Evolutionary conservation across 2,113 vertebrate species (phyloP), one percentile per base, ranked within the genome.

Genomic region (Trematocara nigrifrons): DNA sequence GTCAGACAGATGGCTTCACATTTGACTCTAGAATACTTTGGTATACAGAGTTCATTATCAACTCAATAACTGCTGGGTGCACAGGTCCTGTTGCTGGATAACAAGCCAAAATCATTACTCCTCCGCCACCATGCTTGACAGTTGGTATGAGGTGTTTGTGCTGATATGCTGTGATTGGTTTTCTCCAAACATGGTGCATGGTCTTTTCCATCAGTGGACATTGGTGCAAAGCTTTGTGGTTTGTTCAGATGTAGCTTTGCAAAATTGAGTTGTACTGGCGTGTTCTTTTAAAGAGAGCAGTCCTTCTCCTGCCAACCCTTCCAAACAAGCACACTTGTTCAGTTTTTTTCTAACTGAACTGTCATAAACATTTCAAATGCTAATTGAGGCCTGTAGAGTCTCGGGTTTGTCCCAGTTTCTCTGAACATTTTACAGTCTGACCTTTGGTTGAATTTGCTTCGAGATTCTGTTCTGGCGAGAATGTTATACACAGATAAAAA

Each of bases 21-120:
- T 69, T 69, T 40, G 35, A 40, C 61, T 66, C 59, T 40, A 69
- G n/a, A 69, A 69, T 22, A 69, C 59, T 38, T 64, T 64, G 33
- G 59, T 64, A 38, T 64, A 38, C 6, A n/a, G 59, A 38, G 59
- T 64, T 64, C 18, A 12, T 64, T 18, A 38, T 0, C 59, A 64
- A 64, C 10, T 38, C 6, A 64, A 38, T 64, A 38, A 38, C 59
- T 64, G 10, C 59, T 38, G 18, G 2, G 33, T 64, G 33, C 33
- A 18, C 59, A 64, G 59, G 38, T 22, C 11, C 1, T 22, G n/a
- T 42, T 40, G 64, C 64, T 69, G n/a, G 7, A 42, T 42, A 69
- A 42, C 64, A 66, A 66, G 33, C 59, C 59, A 66, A 69, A 42
- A 69, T 42, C 12, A 42, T 71, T 42, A 45, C 3, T 10, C 66